Percentiles rank a stretch among this genome's conserved stretches.
phyloP scores from a whole-genome alignment of 2,113 vertebrate genomes.

The Brachyhypopomus gauderio region DNA sequence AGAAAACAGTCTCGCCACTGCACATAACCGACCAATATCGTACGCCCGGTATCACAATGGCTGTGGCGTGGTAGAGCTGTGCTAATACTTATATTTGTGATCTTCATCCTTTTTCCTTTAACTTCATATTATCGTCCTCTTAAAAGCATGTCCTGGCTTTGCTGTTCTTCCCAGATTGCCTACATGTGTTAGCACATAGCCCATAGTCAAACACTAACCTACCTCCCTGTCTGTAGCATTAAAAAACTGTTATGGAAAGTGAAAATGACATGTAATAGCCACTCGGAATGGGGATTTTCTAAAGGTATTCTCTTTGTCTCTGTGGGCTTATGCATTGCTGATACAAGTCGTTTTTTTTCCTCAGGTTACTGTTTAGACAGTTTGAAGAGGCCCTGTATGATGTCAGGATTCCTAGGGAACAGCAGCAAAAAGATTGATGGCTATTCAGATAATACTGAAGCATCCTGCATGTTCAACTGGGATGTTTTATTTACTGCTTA shows the following conservation, averaged over 20 bases:
- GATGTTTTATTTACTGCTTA: conserved; percentile 49
- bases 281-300: conserved; percentile 4
- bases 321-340: neutral
- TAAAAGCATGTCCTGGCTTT: conserved; percentile 33
- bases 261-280: conserved; percentile 21
- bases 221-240: neutral
- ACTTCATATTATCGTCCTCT: conserved; percentile 20
- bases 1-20: conserved; percentile 23
- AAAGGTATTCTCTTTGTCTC: conserved; percentile 7
- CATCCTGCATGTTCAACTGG: conserved; percentile 37
- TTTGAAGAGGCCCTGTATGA: neutral
- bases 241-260: conserved; percentile 30
- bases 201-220: conserved; percentile 35
- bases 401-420: neutral
- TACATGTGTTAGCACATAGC: conserved; percentile 32
- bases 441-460: conserved; percentile 43
- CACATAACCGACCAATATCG: conserved; percentile 30
- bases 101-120: neutral
- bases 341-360: conserved; percentile 11
- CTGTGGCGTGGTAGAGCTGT: conserved; percentile 13
- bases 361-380: conserved; percentile 21
- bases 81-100: conserved; percentile 14
- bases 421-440: conserved; percentile 16
- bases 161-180: conserved; percentile 37
- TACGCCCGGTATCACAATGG: conserved; percentile 5